Evolutionary conservation across 2,888 invertebrate genomes (phyloP).

Genomic region (Tholera decimalis): DNA sequence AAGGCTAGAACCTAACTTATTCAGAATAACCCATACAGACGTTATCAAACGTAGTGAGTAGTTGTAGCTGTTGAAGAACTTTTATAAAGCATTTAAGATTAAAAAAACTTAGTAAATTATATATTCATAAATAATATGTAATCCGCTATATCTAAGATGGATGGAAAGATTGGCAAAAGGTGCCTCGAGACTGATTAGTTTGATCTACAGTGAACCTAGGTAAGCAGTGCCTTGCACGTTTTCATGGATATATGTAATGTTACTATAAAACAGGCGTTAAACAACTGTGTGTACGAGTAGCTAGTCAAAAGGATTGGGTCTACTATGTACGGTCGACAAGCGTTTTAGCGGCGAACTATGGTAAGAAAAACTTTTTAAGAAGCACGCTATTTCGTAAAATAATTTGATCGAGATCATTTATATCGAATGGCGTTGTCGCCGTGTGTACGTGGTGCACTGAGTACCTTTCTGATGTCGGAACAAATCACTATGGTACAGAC

Average conservation of each 20-base stretch:
- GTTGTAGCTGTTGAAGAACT: constrained; percentile 10
- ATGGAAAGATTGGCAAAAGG: constrained; percentile 27
- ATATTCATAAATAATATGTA: not conserved
- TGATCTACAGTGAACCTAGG: not conserved
- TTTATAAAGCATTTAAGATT: constrained; percentile 11
- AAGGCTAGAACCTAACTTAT: not conserved
- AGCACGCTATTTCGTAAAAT: not conserved
- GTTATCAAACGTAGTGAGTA: constrained; percentile 14
- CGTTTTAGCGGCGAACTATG: not conserved
- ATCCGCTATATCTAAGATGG: not conserved
- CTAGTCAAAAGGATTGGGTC: constrained; percentile 10
- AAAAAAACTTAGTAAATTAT: constrained; percentile 4
- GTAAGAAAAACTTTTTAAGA: not conserved
- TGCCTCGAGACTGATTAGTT: constrained; percentile 36
- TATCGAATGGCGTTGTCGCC: too few relatives aligned
- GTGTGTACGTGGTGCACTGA: too few relatives aligned
- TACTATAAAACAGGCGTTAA: not conserved
- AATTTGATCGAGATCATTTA: not conserved
- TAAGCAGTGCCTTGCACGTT: constrained; percentile 15
- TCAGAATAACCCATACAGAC: constrained; percentile 31
- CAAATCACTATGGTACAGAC: too few relatives aligned
- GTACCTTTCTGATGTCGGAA: too few relatives aligned
- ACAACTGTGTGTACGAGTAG: not conserved
- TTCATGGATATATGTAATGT: not conserved
- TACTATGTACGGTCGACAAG: not conserved